Percentiles rank a stretch among this genome's conserved stretches.
These are phyloP conservation scores for Tenthredo livida DNA, from an alignment of 2,888 invertebrate species.

Conservation along the genomic window DNA sequence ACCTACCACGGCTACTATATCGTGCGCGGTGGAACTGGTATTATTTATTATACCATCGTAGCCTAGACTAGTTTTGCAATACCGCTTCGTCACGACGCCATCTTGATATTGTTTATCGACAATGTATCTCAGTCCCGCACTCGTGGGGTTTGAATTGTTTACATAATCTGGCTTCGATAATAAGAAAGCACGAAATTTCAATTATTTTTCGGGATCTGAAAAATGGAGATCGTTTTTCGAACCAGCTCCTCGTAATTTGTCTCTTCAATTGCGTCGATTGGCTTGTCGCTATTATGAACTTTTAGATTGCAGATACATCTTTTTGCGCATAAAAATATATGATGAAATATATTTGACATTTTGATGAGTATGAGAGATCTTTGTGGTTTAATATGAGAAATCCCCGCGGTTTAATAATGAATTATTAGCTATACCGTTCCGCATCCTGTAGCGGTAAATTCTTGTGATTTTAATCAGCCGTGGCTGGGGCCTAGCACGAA, in stretches of 20 bases:
- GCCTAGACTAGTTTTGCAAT: conserved; percentile 17
- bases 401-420: conserved; percentile 10
- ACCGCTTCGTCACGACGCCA: conserved; percentile 30
- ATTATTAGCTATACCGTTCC: conserved; percentile 21
- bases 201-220: neutral
- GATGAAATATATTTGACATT: neutral
- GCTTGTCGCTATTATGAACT: neutral
- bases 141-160: neutral
- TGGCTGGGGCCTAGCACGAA: conserved; percentile 18
- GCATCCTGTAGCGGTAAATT: conserved; percentile 33
- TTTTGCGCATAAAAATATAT: neutral
- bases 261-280: too few species aligned
- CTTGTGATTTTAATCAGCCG: conserved; percentile 10
- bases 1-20: conserved; percentile 21
- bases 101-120: conserved; percentile 29
- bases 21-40: neutral
- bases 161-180: neutral
- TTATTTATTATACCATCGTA: conserved; percentile 41
- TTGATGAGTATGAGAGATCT: neutral
- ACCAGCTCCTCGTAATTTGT: neutral
- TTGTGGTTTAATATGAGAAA: conserved; percentile 6
- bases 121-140: too few species aligned
- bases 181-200: neutral
- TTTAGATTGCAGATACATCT: neutral
- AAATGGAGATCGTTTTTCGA: neutral